Percentiles rank a stretch among this genome's conserved stretches.
phyloP scores from a whole-genome alignment of 92 coral and sea anemone species.

The Virgularia gustaviana region DNA sequence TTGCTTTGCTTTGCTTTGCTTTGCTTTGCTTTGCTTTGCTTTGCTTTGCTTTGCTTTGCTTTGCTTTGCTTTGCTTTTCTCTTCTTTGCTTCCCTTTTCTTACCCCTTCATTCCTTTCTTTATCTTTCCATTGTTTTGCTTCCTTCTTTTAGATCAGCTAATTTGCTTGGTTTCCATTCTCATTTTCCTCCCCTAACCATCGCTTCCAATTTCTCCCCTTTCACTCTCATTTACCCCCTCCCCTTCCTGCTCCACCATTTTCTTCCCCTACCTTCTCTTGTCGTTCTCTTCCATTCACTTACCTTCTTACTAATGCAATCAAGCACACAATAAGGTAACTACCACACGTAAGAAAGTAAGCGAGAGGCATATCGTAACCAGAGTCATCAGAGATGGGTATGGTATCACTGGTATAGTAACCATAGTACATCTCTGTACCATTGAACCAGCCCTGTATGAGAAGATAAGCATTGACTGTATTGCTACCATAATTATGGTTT shows the following conservation, averaged over 20 bases:
- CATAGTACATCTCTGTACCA: slow-evolving; percentile 75
- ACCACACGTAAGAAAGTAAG: slow-evolving; percentile 81
- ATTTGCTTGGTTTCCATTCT: too few relatives aligned
- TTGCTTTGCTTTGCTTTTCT: too few relatives aligned
- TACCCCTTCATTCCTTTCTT: not conserved
- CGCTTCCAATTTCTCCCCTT: too few relatives aligned
- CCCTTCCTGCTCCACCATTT: too few relatives aligned
- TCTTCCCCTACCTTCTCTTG: not conserved
- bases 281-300: not conserved
- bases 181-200: too few relatives aligned
- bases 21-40: too few relatives aligned
- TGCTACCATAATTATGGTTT: not conserved
- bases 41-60: too few relatives aligned
- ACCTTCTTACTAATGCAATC: slow-evolving; percentile 81
- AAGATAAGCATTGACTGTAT: not conserved
- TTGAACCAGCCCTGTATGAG: slow-evolving; percentile 76
- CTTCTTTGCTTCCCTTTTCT: too few relatives aligned
- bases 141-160: too few relatives aligned
- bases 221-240: too few relatives aligned
- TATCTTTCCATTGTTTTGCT: not conserved
- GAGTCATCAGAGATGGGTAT: slow-evolving; percentile 53
- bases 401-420: slow-evolving; percentile 67
- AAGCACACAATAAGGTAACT: slow-evolving; percentile 77
- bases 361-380: slow-evolving; percentile 77
- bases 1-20: too few relatives aligned